A percentile compares a stretch with the other conserved stretches of the same genome.
Evolutionary conservation across 2,888 invertebrate species (phyloP).

Genomic region (Diplolepis rosae): DNA sequence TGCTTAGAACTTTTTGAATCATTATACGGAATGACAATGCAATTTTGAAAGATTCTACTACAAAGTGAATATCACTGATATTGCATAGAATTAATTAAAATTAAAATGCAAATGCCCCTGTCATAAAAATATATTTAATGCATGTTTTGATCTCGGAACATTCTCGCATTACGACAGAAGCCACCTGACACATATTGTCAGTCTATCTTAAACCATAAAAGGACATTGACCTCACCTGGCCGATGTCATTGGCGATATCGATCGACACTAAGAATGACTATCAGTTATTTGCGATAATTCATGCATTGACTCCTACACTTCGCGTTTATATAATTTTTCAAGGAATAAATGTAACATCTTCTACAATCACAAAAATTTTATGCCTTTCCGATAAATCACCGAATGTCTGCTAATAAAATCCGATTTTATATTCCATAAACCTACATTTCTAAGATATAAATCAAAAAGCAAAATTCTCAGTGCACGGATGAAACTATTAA

Average conservation of each 20-base stretch:
- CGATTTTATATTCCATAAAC: neutral
- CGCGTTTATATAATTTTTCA: neutral
- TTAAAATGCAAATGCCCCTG: too few relatives aligned
- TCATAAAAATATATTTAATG: neutral
- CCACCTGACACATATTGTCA: constrained; percentile 25
- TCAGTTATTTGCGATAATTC: constrained; percentile 24
- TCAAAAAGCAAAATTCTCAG: too few relatives aligned
- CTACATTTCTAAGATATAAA: neutral
- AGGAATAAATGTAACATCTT: constrained; percentile 2
- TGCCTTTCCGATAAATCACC: neutral
- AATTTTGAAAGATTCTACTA: too few relatives aligned
- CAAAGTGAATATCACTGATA: too few relatives aligned
- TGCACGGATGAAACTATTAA: too few relatives aligned
- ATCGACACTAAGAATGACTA: constrained; percentile 10
- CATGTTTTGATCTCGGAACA: neutral
- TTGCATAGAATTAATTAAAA: too few relatives aligned
- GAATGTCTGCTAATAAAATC: neutral
- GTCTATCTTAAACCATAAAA: constrained; percentile 11
- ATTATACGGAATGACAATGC: too few relatives aligned
- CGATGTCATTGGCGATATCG: constrained; percentile 22
- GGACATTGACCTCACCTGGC: constrained; percentile 23
- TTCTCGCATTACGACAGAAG: constrained; percentile 1
- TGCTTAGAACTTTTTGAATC: too few relatives aligned
- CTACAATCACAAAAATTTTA: constrained; percentile 3
- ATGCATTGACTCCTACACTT: neutral